Evolutionary conservation across 2,797 vertebrate species (phyloP).

Genomic region (Erethizon dorsatum): DNA sequence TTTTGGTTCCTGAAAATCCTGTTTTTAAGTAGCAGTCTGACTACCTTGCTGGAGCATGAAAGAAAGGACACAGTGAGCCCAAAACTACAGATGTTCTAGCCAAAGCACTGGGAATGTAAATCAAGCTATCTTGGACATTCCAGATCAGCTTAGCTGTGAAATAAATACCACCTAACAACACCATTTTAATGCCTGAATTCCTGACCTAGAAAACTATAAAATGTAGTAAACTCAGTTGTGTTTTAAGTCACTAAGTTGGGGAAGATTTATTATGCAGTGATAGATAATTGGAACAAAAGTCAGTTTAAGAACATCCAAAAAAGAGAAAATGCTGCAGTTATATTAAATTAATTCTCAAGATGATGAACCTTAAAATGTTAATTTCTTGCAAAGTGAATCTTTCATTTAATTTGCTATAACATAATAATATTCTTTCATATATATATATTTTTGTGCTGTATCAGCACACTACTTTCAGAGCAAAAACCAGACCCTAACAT

Average conservation of each 20-base stretch:
- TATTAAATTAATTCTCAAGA: slow-evolving; percentile 36
- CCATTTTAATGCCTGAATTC: neutral
- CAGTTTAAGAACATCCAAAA: neutral
- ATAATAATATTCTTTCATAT: neutral
- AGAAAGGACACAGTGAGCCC: neutral
- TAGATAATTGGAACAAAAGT: slow-evolving; percentile 35
- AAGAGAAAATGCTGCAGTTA: neutral
- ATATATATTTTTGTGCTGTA: neutral
- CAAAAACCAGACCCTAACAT: slow-evolving; percentile 27
- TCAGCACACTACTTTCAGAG: slow-evolving; percentile 3
- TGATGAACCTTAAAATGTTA: neutral
- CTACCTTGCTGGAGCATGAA: neutral
- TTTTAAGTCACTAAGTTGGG: neutral
- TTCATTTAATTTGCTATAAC: neutral
- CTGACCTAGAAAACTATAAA: slow-evolving; percentile 23
- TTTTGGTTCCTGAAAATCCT: neutral
- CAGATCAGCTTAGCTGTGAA: neutral
- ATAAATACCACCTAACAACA: neutral
- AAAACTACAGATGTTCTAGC: neutral
- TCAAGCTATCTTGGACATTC: neutral
- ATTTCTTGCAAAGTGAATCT: neutral
- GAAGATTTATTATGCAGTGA: neutral
- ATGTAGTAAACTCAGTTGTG: neutral
- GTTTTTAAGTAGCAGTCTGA: neutral
- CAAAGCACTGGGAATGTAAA: neutral